A percentile compares a stretch with the other conserved stretches of the same genome.
Evolutionary conservation across 2,797 vertebrate genomes (phyloP).

Genomic region (Malurus splendens): DNA sequence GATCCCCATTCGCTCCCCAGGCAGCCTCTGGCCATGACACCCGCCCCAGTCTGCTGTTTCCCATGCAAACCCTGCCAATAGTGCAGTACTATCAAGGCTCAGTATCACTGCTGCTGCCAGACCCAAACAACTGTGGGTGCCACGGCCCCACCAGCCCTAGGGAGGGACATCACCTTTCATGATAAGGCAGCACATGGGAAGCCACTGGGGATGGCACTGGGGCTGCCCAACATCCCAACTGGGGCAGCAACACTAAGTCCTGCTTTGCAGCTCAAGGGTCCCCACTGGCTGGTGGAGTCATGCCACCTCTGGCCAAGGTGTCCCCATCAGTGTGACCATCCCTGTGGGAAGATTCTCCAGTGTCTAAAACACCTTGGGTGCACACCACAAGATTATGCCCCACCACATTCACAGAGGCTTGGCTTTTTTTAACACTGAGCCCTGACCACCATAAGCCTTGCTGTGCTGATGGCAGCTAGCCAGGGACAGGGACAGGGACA

Average conservation of each 20-base stretch:
- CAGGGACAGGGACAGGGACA: not conserved
- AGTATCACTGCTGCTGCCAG: not conserved
- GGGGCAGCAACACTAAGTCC: accelerated
- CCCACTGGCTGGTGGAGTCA: not conserved
- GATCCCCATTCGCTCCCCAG: not conserved
- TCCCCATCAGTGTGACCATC: accelerated
- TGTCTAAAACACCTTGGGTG: accelerated
- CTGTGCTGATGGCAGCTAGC: not conserved
- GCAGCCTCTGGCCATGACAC: not conserved
- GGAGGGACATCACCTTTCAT: not conserved
- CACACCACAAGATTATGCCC: accelerated
- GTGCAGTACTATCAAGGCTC: not conserved
- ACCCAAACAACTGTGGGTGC: not conserved
- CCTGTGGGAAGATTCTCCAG: accelerated
- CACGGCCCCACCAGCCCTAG: not conserved
- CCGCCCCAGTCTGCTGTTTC: not conserved
- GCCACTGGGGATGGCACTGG: accelerated
- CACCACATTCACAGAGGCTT: accelerated
- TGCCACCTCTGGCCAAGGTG: not conserved
- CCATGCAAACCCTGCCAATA: not conserved
- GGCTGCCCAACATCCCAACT: accelerated
- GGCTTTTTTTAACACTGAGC: not conserved
- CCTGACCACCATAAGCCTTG: not conserved
- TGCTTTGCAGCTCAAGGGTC: not conserved
- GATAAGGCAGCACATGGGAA: accelerated